Conservation (phyloP, 2,888 invertebrate species). For the Drosophila borealis region DNA sequence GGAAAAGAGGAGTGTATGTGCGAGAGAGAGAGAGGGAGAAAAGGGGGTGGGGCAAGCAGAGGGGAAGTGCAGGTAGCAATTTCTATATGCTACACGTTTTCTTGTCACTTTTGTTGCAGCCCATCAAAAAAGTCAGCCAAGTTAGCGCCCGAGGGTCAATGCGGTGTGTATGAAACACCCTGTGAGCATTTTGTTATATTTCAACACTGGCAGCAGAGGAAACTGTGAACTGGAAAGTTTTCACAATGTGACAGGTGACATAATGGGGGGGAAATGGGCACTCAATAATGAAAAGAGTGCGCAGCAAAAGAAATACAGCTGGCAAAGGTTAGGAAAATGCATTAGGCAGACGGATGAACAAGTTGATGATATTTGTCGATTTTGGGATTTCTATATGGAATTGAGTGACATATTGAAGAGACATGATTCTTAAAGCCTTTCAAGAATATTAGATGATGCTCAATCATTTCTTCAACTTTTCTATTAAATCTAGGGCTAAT, state of each 20-base stretch:
- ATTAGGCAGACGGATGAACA: conserved; percentile 21
- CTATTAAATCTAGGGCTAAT: too few relatives aligned
- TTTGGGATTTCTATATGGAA: not conserved
- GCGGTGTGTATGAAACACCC: conserved; percentile 36
- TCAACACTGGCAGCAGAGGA: conserved; percentile 19
- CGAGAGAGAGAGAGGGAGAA: not conserved
- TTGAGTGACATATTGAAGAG: not conserved
- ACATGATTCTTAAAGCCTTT: too few relatives aligned
- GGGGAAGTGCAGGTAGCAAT: conserved; percentile 16
- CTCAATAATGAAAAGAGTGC: conserved; percentile 22
- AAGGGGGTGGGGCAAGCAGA: not conserved
- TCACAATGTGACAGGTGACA: conserved; percentile 56
- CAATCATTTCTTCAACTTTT: too few relatives aligned
- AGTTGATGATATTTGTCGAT: not conserved
- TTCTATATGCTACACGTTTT: conserved; percentile 41
- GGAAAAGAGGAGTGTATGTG: conserved; percentile 12
- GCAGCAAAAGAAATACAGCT: conserved; percentile 28
- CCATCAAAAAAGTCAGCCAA: conserved; percentile 47
- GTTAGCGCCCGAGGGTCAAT: conserved; percentile 59
- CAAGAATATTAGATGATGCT: too few relatives aligned
- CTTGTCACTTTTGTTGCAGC: conserved; percentile 50
- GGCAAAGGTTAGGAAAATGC: conserved; percentile 31
- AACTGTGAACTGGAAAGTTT: conserved; percentile 18
- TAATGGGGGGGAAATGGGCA: conserved; percentile 41
- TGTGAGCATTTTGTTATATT: conserved; percentile 24